Evolutionary conservation across 2,888 invertebrate species (phyloP), one percentile per base, ranked within the genome.

Genomic region (Cheilosia vernalis): DNA sequence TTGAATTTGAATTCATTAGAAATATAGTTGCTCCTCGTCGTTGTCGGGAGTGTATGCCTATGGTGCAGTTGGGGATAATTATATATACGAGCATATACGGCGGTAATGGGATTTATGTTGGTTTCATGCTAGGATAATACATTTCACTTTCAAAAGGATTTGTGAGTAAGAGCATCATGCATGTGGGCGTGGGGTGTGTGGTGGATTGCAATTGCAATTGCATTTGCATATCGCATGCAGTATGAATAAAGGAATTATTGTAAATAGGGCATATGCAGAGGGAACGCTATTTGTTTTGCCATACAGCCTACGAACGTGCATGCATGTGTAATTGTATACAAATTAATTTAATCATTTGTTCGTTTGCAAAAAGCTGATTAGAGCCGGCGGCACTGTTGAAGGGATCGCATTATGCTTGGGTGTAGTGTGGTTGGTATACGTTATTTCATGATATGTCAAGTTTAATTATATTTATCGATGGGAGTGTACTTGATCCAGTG

Each of bases 201-300:
- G 21, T 21, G 21, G 21, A 21, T n/a, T n/a, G n/a, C n/a, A n/a
- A n/a, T n/a, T 21, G 21, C 67, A 63, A 67, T 61, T 67, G 49
- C 53, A 81, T 81, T 81, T 74, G 69, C 81, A 81, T 81, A 76
- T 76, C 64, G 69, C 76, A 81, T 76, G 69, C 27, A 42, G 44
- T 67, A 74, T 80, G 67, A 63, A 69, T 51, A 53, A 58, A 27
- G 33, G 58, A 19, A 42, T 37, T 37, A n/a, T 19, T 51, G 40
- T 40, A 37, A 44, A 37, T 33, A 37, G 44, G 24, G 33, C 27
- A 21, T 66, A 21, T 66, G 58, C 33, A 66, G 61, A 15, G 42
- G 19, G 47, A 55, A 55, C 27, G 42, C 42, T 58, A 78, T 63
- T 73, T 58, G 37, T 47, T 66, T 55, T 19, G 51, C 49, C 1